Base-by-base conservation (phyloP, 2,888 invertebrate genomes). In the Chloroclysta siterata region DNA sequence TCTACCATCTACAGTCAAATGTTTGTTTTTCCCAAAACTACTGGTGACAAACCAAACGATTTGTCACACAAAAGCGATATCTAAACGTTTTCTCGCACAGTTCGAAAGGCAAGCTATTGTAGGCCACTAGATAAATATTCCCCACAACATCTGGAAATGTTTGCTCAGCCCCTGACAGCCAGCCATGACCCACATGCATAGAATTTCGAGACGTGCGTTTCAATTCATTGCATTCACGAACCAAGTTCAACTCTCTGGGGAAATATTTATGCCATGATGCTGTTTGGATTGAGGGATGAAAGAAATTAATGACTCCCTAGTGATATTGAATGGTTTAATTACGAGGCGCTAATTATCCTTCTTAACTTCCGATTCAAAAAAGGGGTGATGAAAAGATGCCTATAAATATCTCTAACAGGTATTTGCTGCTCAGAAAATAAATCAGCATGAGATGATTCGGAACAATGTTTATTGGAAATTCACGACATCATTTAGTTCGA, bases 121-220 rank as follows among this genome's bases (percentile, higher is more conserved):
- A 0, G 48, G 13, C 28, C 28, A 10, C 15, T 51, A 51, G 14
- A 51, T 15, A 44, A 47, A 46, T 55, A 29, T 55, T 55, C 8
- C 36, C 44, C 41, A 42, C 53, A 47, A 33, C 15, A 51, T 53
- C 41, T 55, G 47, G 47, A 36, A 15, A 33, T 41, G 53, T 60
- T 60, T 53, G 51, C 28, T 39, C 46, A 39, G 44, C 39, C 6
- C 15, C 51, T 14, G 22, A 33, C 36, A 58, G 22, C 3, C 36
- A 58, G 22, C 46, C 59, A 11, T 59, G 59, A 59, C 59, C 59
- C 52, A 59, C 14, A 59, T 59, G 46, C 59, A 53, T 52, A 52
- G 52, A 59, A 58, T 52, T 41, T 58, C 33, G 10, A 52, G 58
- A 22, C 28, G 17, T 60, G 52, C 46, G 36, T 52, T 36, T 36